Percentiles rank a stretch among this genome's conserved stretches.
Evolutionary conservation across 2,888 invertebrate genomes (phyloP).

Genomic region (Drosophila eohydei): DNA sequence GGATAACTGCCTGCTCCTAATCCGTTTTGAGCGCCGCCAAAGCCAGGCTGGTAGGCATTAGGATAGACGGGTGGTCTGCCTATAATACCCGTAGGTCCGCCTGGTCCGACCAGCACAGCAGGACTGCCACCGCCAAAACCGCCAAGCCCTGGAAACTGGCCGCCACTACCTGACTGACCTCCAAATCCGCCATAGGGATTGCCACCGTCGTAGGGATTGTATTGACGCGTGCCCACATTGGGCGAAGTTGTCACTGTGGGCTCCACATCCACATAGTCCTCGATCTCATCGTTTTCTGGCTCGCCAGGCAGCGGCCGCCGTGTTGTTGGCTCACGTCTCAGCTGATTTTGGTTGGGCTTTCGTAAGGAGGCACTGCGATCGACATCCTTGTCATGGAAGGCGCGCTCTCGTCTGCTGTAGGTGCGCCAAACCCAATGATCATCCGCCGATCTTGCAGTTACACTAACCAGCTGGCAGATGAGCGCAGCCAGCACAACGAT

Average conservation of each 20-base stretch:
- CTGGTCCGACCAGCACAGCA: conserved; percentile 85
- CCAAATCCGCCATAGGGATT: conserved; percentile 40
- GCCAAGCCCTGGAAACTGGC: conserved; percentile 49
- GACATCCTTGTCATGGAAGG: conserved; percentile 55
- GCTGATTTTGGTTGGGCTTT: conserved; percentile 51
- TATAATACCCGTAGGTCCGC: conserved; percentile 85
- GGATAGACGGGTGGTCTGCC: conserved; percentile 67
- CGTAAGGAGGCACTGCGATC: conserved; percentile 44
- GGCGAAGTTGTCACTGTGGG: conserved; percentile 57
- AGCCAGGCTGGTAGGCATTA: conserved; percentile 57
- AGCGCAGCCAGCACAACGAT: conserved; percentile 35
- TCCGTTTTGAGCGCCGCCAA: conserved; percentile 61
- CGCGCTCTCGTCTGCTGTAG: conserved; percentile 64
- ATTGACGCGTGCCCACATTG: conserved; percentile 78
- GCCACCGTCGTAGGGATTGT: conserved; percentile 59
- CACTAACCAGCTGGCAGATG: conserved; percentile 44
- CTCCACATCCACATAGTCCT: conserved; percentile 81
- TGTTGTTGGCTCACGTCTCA: conserved; percentile 82
- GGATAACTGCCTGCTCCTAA: conserved; percentile 25
- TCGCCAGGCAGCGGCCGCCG: conserved; percentile 76
- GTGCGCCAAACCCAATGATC: conserved; percentile 83
- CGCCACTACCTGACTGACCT: conserved; percentile 45
- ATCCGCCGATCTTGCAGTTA: conserved; percentile 47
- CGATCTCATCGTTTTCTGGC: conserved; percentile 82
- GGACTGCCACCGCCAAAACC: conserved; percentile 57